Evolutionary conservation across 2,113 vertebrate species (phyloP).

Genomic region (Scalopus aquaticus): DNA sequence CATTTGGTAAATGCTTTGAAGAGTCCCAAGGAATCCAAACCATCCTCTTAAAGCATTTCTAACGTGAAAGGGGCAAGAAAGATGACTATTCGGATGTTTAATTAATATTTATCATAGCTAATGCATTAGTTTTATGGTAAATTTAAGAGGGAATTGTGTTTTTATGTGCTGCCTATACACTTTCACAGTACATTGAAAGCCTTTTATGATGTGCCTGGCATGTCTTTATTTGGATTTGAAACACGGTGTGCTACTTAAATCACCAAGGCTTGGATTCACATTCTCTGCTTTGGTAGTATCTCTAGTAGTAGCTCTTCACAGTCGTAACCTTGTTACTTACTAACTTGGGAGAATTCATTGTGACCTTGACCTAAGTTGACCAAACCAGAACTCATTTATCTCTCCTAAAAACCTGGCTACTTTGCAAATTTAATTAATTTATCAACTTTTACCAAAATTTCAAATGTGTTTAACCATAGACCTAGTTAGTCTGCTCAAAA

Average conservation of each 20-base stretch:
- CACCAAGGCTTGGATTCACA: neutral
- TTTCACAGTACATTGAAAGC: constrained; percentile 3
- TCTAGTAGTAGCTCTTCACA: neutral
- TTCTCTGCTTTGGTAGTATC: neutral
- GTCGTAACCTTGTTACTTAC: neutral
- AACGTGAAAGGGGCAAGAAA: constrained; percentile 7
- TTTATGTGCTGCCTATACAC: neutral
- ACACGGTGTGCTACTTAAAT: neutral
- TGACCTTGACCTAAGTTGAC: constrained; percentile 24
- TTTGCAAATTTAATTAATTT: constrained; percentile 54
- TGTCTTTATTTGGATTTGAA: constrained; percentile 32
- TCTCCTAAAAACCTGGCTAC: constrained; percentile 7
- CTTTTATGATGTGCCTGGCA: neutral
- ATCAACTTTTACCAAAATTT: constrained; percentile 39
- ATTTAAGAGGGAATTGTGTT: constrained; percentile 33
- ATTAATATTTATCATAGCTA: constrained; percentile 52
- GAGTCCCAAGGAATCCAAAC: neutral
- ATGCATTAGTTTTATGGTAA: constrained; percentile 29
- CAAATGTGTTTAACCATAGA: constrained; percentile 55
- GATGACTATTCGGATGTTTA: constrained; percentile 6
- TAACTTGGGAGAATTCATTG: neutral
- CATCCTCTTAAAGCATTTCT: neutral
- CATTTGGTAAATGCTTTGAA: neutral
- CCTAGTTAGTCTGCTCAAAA: neutral
- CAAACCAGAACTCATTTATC: constrained; percentile 46